Percentiles rank a stretch among this genome's conserved stretches.
phyloP scores from a whole-genome alignment of 2,113 vertebrate species.

The Struthidea cinerea region DNA sequence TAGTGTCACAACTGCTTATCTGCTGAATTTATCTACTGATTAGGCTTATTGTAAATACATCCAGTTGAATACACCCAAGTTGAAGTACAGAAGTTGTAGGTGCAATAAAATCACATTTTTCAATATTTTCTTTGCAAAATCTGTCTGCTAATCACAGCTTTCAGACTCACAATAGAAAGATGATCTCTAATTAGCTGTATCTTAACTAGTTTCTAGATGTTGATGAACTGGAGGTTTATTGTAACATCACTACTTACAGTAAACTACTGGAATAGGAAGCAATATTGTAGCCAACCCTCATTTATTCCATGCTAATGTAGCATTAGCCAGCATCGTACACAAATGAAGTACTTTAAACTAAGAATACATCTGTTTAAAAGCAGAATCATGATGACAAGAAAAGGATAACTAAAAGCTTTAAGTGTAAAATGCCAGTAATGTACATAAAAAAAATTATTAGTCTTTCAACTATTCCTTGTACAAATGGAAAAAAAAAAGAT shows the following conservation, averaged over 20 bases:
- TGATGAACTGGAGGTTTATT: not conserved
- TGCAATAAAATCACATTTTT: not conserved
- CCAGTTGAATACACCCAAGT: not conserved
- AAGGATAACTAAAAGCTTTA: not conserved
- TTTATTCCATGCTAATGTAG: not conserved
- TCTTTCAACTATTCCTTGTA: not conserved
- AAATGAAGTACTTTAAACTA: not conserved
- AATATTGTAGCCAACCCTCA: not conserved
- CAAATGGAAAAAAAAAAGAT: not conserved
- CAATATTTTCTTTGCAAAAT: not conserved
- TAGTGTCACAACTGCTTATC: not conserved
- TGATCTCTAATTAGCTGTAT: not conserved
- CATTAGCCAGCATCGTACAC: not conserved
- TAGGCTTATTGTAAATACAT: not conserved
- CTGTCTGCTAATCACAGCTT: not conserved
- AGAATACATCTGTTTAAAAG: not conserved
- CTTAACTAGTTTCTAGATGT: not conserved
- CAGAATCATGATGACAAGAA: not conserved
- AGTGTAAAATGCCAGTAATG: not conserved
- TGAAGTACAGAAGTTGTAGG: not conserved
- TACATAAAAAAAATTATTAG: not conserved
- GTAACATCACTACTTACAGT: not conserved
- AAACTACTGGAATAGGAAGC: not conserved
- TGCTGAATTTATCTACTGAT: not conserved
- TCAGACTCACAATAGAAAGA: not conserved